Evolutionary conservation across 2,113 vertebrate genomes (phyloP), one percentile per base, ranked within the genome.

Genomic region (Laticauda laticaudata): DNA sequence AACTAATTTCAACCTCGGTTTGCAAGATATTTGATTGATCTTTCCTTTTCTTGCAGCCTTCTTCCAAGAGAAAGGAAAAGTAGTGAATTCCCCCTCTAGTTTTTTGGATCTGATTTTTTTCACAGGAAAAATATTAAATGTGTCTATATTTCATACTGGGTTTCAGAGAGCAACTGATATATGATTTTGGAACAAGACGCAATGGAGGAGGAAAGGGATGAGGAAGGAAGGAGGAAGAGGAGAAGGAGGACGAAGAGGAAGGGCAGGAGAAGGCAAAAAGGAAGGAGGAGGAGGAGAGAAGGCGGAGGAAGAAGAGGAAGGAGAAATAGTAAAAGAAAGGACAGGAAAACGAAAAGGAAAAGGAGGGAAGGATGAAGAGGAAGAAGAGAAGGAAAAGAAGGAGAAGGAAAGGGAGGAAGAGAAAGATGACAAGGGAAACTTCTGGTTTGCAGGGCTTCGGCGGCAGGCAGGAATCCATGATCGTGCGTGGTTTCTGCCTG

Each of bases 81-180:
- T 64, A 64, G 4, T n/a, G 14, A 12, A n/a, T 8, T n/a, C 61
- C 61, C 61, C 61, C 14, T 64, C 61, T 21, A 64, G 10, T 59
- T 64, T 64, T n/a, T n/a, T 51, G 61, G 61, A 29, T 64, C 4
- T 64, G 61, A 10, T n/a, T n/a, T 69, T n/a, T 12, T 34, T 69
- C 12, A 34, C 2, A 15, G 12, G 57, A 26, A 69, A n/a, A 69
- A 15, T 94, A 54, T 92, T 26, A 88, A 53, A 92, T 51, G 81
- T 94, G 94, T 93, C 88, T 94, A 93, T n/a, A 57, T 64, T 26
- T 53, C 34, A 48, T 51, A 90, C 88, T 51, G 88, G 48, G 81
- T 64, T 90, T 14, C 2, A 55, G 69, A 94, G 85, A 92, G 61
- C 61, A 51, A 91, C 87, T 43, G 51, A 45, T 88, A 11, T 26